Conservation (phyloP, 1,140 invertebrate species). For the Aethina tumida region DNA sequence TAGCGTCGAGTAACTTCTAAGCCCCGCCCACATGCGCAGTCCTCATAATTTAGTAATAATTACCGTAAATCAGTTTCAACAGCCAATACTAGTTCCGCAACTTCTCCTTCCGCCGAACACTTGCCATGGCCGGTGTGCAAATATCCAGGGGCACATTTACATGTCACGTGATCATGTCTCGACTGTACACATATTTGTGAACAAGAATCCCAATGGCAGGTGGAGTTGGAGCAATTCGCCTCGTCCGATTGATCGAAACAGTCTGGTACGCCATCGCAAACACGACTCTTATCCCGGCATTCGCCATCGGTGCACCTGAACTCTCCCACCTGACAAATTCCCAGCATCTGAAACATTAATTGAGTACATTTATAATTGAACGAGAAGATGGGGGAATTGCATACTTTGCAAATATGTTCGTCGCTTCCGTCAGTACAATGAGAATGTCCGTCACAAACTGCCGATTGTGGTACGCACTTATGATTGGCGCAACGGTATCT, state of each 20-base stretch:
- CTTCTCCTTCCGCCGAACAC: conserved; percentile 44
- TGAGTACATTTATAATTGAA: not conserved
- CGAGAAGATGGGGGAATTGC: not conserved
- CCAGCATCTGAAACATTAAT: conserved; percentile 5
- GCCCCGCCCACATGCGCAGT: no score
- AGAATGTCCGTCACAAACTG: conserved; percentile 57
- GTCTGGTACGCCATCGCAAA: conserved; percentile 56
- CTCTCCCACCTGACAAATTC: conserved; percentile 49
- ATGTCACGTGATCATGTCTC: conserved; percentile 48
- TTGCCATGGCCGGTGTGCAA: conserved; percentile 39
- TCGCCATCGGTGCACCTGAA: conserved; percentile 63
- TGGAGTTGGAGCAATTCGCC: conserved; percentile 34
- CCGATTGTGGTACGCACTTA: conserved; percentile 53
- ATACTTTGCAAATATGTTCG: conserved; percentile 53
- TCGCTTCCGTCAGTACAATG: conserved; percentile 70
- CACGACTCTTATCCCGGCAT: conserved; percentile 65
- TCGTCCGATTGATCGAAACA: conserved; percentile 60
- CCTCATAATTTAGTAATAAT: no score
- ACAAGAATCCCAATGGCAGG: conserved; percentile 58
- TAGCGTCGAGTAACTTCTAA: no score
- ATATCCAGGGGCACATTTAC: conserved; percentile 59
- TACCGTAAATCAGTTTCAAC: conserved; percentile 57
- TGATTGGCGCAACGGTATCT: conserved; percentile 52
- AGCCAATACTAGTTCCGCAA: conserved; percentile 50
- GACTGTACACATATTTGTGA: conserved; percentile 65